These are phyloP conservation scores for Grantiella picta DNA, from an alignment of 2,113 vertebrate species.

Conservation along the genomic window DNA sequence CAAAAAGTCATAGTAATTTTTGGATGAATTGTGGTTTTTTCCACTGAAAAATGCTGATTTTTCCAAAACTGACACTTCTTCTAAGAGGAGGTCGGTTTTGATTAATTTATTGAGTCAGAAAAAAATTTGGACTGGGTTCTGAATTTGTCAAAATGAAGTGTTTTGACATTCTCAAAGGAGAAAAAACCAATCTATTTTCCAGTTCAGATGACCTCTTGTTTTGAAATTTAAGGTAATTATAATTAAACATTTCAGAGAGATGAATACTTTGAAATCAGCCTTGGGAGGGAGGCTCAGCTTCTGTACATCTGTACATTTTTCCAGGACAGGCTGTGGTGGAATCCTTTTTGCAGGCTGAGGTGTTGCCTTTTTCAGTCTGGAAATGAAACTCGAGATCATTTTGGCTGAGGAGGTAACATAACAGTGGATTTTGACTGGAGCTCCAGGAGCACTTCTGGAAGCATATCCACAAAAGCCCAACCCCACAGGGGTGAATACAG, in stretches of 20 bases:
- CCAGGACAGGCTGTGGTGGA: neutral
- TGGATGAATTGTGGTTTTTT: neutral
- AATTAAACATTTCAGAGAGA: conserved; percentile 29
- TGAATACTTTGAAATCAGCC: neutral
- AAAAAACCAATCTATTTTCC: conserved; percentile 11
- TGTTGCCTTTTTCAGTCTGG: no score
- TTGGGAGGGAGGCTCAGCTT: neutral
- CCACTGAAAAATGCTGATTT: conserved; percentile 36
- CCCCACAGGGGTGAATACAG: no score
- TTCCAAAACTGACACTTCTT: conserved; percentile 6
- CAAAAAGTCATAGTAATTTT: neutral
- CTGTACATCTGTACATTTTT: neutral
- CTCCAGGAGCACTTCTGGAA: no score
- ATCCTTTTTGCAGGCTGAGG: neutral
- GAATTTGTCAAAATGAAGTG: conserved; percentile 37
- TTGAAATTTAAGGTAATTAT: conserved; percentile 37
- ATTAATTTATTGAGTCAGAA: conserved; percentile 29
- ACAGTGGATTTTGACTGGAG: no score
- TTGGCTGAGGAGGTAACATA: no score
- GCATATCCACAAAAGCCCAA: no score
- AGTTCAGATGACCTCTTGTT: conserved; percentile 35
- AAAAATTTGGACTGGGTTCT: conserved; percentile 10
- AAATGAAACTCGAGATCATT: no score
- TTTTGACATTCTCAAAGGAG: conserved; percentile 23
- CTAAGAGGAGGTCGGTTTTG: neutral